Base-by-base conservation (phyloP, 2,888 invertebrate species). In the Uloborus plumipes region DNA sequence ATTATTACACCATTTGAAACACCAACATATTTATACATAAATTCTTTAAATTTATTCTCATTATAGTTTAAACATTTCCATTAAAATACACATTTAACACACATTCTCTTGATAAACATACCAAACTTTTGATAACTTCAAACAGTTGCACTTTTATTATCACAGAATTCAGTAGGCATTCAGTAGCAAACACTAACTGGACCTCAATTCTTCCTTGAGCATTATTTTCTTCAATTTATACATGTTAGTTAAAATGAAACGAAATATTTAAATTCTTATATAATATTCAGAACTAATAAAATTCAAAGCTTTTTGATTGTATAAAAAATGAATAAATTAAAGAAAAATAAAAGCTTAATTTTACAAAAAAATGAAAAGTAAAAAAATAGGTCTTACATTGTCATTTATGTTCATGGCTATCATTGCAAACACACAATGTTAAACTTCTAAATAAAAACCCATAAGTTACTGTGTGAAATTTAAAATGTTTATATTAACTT, bases 151-250 rank as follows among this genome's bases (percentile, higher is more conserved):
- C 55, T 55, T 55, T 55, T 18, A 18, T 50, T 76, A 76, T 76
- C 69, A 69, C 76, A 76, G 69, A 61, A 61, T 69, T 58, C 47
- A n/a, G 62, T 62, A 47, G 18, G 31, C 55, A 72, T 62, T 39
- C 70, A 39, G 11, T 39, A 39, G 9, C 39, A 39, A 39, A 11
- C 39, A 39, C 39, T 39, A 39, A 39, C 39, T 39, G 39, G 39
- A 39, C 39, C 39, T 39, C 39, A 39, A 39, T 11, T 11, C 11
- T 39, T 39, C 39, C 3, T 9, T 39, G 39, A 39, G 39, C 39
- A 39, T 39, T 39, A 39, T 39, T 11, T 39, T 39, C 39, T 39
- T 39, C 1, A 39, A 7, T 11, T 39, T 39, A 18, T 55, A 69
- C 16, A 18, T 69, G 55, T 20, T 4, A 13, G 18, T 1, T 22